Percentiles rank a stretch among this genome's conserved stretches.
These are phyloP conservation scores for Carlito syrichta DNA, from an alignment of 2,113 vertebrate species.

Conservation along the genomic window DNA sequence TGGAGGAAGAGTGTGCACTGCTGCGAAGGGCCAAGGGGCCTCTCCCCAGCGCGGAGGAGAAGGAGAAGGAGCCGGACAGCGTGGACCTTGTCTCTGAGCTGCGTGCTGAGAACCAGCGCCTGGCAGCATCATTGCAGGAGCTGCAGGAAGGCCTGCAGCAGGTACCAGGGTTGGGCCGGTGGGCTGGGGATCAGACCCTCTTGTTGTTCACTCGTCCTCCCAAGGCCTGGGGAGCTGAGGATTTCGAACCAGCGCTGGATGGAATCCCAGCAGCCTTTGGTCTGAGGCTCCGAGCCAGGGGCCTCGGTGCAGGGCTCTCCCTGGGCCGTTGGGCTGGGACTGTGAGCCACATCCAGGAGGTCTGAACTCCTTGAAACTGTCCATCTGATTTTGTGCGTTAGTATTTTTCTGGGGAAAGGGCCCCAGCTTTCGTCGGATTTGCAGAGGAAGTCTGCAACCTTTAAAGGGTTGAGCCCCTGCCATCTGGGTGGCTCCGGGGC, in stretches of 20 bases:
- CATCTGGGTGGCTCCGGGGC: neutral
- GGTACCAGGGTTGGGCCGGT: slow-evolving; percentile 58
- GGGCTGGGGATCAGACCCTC: too few species aligned
- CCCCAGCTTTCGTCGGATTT: neutral
- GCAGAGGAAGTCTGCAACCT: neutral
- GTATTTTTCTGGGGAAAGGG: neutral
- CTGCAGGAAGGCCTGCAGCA: slow-evolving; percentile 82
- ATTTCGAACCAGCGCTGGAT: neutral
- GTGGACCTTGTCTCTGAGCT: slow-evolving; percentile 68
- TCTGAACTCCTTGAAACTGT: neutral
- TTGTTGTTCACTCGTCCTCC: neutral
- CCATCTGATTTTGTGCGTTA: neutral
- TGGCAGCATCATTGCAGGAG: slow-evolving; percentile 78
- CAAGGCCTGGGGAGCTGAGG: neutral
- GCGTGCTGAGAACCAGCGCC: slow-evolving; percentile 83
- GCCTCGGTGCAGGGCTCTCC: rapidly evolving
- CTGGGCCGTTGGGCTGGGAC: neutral
- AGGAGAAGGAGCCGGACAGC: slow-evolving; percentile 40
- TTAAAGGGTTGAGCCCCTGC: neutral
- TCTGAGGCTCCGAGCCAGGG: neutral
- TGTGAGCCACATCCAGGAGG: neutral
- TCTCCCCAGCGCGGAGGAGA: neutral
- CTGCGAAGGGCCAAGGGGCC: slow-evolving; percentile 59
- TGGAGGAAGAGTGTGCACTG: slow-evolving; percentile 79
- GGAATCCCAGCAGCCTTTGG: neutral